Evolutionary conservation across 2,888 invertebrate species (phyloP).

Genomic region (Aphidoletes aphidimyza): DNA sequence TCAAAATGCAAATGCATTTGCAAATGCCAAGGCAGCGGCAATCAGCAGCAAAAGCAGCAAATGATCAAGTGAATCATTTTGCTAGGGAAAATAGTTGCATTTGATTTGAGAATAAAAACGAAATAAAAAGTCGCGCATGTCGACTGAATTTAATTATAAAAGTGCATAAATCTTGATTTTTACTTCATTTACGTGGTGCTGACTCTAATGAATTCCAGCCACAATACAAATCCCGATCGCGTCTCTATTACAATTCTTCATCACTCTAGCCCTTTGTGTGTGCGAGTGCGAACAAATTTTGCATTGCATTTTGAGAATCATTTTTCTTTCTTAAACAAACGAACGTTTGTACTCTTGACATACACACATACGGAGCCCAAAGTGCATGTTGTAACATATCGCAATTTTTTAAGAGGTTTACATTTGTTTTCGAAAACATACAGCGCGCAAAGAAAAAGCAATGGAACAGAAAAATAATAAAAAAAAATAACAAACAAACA

Average conservation of each 20-base stretch:
- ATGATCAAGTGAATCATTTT: slow-evolving; percentile 40
- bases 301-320: slow-evolving; percentile 4
- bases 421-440: slow-evolving; percentile 23
- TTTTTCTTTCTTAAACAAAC: slow-evolving; percentile 51
- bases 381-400: slow-evolving; percentile 37
- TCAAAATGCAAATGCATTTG: slow-evolving; percentile 30
- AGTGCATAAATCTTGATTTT: slow-evolving; percentile 46
- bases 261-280: neutral
- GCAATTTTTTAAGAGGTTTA: slow-evolving; percentile 48
- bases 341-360: slow-evolving; percentile 49
- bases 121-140: slow-evolving; percentile 18
- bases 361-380: neutral
- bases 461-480: no score
- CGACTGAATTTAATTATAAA: slow-evolving; percentile 49
- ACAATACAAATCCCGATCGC: slow-evolving; percentile 8
- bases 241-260: neutral
- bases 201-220: slow-evolving; percentile 40
- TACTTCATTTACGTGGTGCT: slow-evolving; percentile 28
- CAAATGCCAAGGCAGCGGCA: neutral
- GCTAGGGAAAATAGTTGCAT: slow-evolving; percentile 8
- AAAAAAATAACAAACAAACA: neutral
- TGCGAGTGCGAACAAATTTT: neutral
- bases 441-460: no score
- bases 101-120: slow-evolving; percentile 3
- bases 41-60: neutral